phyloP scores from a whole-genome alignment of 2,113 vertebrate species.

The chimpanzee (Pan troglodytes) region NHGRI_mPanTro3-v2.1_pri NC_072403.2:156684501-156685000 shows the following conservation, averaged over 20 bases:
- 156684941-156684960: not conserved
- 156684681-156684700: not conserved
- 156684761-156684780: not conserved
- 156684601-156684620: not conserved
- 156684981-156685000: not conserved
- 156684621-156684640: not conserved
- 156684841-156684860: not conserved
- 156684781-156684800: not conserved
- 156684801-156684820: not conserved
- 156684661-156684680: not conserved
- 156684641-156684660: not conserved
- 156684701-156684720: not conserved
- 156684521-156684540: not conserved
- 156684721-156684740: not conserved
- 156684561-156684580: not conserved
- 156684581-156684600: not conserved
- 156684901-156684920: not conserved
- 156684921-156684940: slow-evolving; percentile 7
- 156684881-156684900: not conserved
- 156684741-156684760: not conserved
- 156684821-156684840: not conserved
- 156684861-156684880: not conserved
- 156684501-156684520: not conserved
- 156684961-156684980: not conserved
- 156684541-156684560: not conserved